These are phyloP conservation scores for Penaeus vannamei DNA, from an alignment of 1,140 invertebrate species.

Conservation along the genomic window DNA sequence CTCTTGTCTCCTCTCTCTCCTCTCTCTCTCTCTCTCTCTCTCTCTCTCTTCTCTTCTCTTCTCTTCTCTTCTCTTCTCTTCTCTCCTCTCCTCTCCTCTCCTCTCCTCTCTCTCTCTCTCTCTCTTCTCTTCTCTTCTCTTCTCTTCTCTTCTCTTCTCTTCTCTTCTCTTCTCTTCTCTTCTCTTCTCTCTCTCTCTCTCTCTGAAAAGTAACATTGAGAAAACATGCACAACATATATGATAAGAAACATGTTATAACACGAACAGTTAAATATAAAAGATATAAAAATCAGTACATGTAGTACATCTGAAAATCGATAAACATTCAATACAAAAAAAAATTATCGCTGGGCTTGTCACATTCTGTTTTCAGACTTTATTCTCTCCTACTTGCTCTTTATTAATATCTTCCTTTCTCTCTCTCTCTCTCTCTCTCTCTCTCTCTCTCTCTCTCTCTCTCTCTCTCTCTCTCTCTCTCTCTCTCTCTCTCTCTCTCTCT, in stretches of 20 bases:
- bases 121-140: background rate
- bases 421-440: slow-evolving; percentile 22
- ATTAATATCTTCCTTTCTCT: background rate
- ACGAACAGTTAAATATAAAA: no score
- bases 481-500: background rate
- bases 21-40: no score
- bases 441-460: background rate
- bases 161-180: slow-evolving; percentile 12
- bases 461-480: background rate
- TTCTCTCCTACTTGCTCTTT: background rate
- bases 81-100: background rate
- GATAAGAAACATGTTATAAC: background rate
- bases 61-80: background rate
- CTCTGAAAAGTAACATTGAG: background rate
- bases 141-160: slow-evolving; percentile 14
- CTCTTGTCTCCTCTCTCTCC: background rate
- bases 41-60: background rate
- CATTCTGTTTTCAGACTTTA: background rate
- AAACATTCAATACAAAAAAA: background rate
- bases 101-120: no score
- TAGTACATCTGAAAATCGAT: no score
- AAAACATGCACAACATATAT: background rate
- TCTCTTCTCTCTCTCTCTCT: slow-evolving; percentile 11
- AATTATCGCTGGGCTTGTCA: background rate
- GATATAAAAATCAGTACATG: no score